phyloP scores from a whole-genome alignment of 2,797 vertebrate species.

The Anas bahamensis region DNA sequence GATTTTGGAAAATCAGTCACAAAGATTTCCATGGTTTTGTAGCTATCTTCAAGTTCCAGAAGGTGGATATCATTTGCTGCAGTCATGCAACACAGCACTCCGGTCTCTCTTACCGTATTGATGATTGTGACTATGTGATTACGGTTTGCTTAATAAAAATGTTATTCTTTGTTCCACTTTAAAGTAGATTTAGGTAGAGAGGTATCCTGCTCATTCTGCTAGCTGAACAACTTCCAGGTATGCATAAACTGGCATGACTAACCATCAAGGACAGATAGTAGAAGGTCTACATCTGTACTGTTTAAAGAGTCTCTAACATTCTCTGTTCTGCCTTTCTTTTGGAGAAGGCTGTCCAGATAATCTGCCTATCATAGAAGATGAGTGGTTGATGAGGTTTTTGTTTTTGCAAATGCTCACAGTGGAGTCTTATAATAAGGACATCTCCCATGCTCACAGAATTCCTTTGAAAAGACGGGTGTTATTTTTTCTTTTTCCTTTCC shows the following conservation, averaged over 20 bases:
- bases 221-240: not conserved
- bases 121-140: not conserved
- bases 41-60: not conserved
- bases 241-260: not conserved
- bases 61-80: not conserved
- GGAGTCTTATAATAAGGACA: not conserved
- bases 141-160: not conserved
- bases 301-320: not conserved
- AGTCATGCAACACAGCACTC: not conserved
- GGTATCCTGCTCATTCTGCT: not conserved
- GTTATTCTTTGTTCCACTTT: not conserved
- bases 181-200: not conserved
- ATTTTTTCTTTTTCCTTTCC: not conserved
- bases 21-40: not conserved
- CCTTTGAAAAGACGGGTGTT: not conserved
- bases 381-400: not conserved
- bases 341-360: not conserved
- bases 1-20: accelerated
- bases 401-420: not conserved
- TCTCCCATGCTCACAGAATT: not conserved
- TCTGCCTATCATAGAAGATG: not conserved
- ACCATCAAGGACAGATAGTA: not conserved
- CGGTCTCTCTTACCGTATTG: not conserved
- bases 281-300: not conserved
- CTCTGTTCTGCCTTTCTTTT: not conserved